phyloP scores from a whole-genome alignment of 2,113 vertebrate species.

The Hippocampus mohnikei region DNA sequence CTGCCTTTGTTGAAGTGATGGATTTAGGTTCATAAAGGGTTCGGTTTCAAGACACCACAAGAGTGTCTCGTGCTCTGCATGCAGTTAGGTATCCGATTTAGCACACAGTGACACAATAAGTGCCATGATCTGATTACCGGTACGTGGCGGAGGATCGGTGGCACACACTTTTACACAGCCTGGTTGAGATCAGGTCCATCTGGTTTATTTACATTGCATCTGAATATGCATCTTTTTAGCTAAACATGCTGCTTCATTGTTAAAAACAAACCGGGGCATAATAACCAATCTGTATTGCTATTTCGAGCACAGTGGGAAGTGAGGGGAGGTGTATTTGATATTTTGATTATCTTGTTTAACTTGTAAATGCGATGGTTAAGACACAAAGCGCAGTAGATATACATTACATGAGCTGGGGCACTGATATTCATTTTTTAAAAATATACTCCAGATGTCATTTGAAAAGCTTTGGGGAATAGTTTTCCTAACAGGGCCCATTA shows the following conservation, averaged over 20 bases:
- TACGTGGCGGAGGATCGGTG: background rate
- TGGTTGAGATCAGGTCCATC: background rate
- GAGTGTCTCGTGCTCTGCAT: conserved; percentile 18
- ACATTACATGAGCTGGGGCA: background rate
- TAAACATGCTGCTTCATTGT: conserved; percentile 7
- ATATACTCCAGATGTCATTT: background rate
- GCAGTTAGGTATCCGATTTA: conserved; percentile 19
- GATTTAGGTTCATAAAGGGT: conserved; percentile 48
- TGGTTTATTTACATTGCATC: conserved; percentile 1
- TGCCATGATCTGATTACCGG: conserved; percentile 27
- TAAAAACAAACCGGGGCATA: background rate
- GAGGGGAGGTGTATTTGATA: background rate
- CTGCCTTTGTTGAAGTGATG: conserved; percentile 19
- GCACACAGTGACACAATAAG: conserved; percentile 18
- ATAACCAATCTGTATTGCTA: background rate
- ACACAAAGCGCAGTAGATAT: too few species aligned
- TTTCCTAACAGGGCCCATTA: background rate
- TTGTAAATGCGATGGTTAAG: background rate
- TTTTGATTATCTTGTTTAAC: background rate
- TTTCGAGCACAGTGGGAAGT: conserved; percentile 6
- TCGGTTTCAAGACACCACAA: conserved; percentile 40
- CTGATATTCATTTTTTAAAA: background rate
- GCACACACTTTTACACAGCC: conserved; percentile 13
- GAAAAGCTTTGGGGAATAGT: background rate
- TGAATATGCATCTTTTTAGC: conserved; percentile 3